Evolutionary conservation across 2,888 invertebrate genomes (phyloP).

Genomic region (Agrilus cyanescens): DNA sequence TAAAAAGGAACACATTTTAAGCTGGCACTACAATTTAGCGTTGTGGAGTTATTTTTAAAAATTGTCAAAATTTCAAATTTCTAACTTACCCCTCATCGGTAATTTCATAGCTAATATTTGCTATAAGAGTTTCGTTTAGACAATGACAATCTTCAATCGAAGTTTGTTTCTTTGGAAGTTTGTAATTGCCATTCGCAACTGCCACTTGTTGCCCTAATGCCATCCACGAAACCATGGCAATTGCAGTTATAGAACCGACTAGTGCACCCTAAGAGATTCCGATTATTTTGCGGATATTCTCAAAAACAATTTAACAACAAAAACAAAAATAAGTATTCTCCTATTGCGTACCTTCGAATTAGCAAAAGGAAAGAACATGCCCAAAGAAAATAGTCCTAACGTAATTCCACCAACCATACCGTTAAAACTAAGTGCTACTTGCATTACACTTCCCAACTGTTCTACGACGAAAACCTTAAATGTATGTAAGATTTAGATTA

Average conservation of each 20-base stretch:
- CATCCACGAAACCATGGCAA: slow-evolving; percentile 48
- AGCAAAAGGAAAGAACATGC: slow-evolving; percentile 81
- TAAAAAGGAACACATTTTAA: neutral
- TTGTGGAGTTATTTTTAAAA: too few species aligned
- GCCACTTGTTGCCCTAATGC: slow-evolving; percentile 57
- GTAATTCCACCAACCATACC: slow-evolving; percentile 84
- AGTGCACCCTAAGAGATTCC: slow-evolving; percentile 47
- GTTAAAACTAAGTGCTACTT: slow-evolving; percentile 78
- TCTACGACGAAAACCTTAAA: slow-evolving; percentile 69
- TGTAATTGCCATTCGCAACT: slow-evolving; percentile 35
- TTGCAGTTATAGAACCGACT: slow-evolving; percentile 47
- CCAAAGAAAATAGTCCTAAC: slow-evolving; percentile 74
- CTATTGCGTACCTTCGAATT: slow-evolving; percentile 60
- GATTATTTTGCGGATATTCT: neutral
- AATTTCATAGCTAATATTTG: neutral
- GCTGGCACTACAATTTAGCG: too few species aligned
- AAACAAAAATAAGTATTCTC: neutral
- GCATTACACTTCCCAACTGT: slow-evolving; percentile 74
- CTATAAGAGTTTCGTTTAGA: slow-evolving; percentile 11
- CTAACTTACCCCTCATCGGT: too few species aligned
- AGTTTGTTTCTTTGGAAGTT: slow-evolving; percentile 35
- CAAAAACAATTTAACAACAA: too few species aligned
- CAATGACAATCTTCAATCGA: slow-evolving; percentile 42
- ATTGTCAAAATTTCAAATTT: too few species aligned
- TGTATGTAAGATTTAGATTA: slow-evolving; percentile 1